Percentiles rank a stretch among this genome's conserved stretches.
Conservation (phyloP, 2,888 invertebrate species). For the Lepidonotus clava region DNA sequence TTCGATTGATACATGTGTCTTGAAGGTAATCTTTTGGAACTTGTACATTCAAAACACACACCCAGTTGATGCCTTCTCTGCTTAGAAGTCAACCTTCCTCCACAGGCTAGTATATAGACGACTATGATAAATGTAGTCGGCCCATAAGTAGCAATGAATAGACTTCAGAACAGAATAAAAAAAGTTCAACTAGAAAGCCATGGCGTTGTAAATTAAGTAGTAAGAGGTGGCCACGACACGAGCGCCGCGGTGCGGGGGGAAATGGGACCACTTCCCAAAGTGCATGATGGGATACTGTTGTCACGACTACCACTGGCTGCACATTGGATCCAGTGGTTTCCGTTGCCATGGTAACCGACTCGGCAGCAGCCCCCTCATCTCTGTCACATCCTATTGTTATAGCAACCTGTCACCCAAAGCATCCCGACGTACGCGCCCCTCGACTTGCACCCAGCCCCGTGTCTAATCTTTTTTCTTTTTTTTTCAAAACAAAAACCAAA, state of each 20-base stretch:
- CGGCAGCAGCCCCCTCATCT: constrained; percentile 17
- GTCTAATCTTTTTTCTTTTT: neutral
- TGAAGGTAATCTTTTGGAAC: no score
- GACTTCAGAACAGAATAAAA: no score
- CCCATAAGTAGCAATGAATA: neutral
- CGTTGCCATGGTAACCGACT: constrained; percentile 24
- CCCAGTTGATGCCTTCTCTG: no score
- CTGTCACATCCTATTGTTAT: constrained; percentile 37
- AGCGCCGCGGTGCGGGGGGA: neutral
- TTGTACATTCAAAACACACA: no score
- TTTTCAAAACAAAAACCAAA: neutral
- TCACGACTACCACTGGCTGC: constrained; percentile 39
- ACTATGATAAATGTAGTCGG: neutral
- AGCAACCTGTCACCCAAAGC: constrained; percentile 32
- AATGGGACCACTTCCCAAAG: neutral
- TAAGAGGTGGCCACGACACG: no score
- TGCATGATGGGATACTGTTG: constrained; percentile 45
- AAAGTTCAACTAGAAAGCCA: no score
- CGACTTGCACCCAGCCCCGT: no score
- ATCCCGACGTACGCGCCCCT: neutral
- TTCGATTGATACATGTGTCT: no score
- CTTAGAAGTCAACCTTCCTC: neutral
- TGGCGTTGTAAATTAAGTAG: neutral
- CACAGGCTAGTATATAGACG: no score
- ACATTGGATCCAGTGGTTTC: constrained; percentile 38